These are phyloP conservation scores for Tachuris rubrigastra DNA, from an alignment of 2,113 vertebrate species.

Conservation along the genomic window DNA sequence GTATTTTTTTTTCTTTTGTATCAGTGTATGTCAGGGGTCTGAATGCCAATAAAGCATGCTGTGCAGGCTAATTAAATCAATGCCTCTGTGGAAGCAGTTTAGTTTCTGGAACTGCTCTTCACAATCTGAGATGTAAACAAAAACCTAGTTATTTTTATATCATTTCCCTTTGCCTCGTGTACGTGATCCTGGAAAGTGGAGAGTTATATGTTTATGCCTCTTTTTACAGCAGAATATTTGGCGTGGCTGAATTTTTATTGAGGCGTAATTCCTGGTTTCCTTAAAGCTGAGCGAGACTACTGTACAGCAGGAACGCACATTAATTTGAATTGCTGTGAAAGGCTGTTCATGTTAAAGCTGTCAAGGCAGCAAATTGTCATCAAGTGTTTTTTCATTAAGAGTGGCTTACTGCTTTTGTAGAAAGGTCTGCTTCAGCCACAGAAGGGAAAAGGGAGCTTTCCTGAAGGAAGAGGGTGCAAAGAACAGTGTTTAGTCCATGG, in stretches of 20 bases:
- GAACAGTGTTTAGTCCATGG: not conserved
- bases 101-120: conserved; percentile 65
- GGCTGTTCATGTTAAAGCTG: not conserved
- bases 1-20: not conserved
- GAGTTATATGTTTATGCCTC: conserved; percentile 46
- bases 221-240: conserved; percentile 62
- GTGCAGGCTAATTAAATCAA: conserved; percentile 55
- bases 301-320: not conserved
- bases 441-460: not conserved
- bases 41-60: conserved; percentile 4
- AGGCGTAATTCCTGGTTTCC: conserved; percentile 49
- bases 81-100: conserved; percentile 46
- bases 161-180: conserved; percentile 13
- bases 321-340: not conserved
- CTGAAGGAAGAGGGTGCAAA: not conserved
- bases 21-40: conserved; percentile 9
- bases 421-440: not conserved
- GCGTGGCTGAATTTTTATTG: conserved; percentile 46
- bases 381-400: not conserved
- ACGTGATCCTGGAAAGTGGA: conserved; percentile 10
- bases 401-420: not conserved
- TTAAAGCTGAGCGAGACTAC: conserved; percentile 32
- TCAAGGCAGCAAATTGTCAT: not conserved
- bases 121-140: conserved; percentile 65
- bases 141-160: conserved; percentile 58